phyloP scores from a whole-genome alignment of 1,140 invertebrate species.

The Chymomyza costata region DNA sequence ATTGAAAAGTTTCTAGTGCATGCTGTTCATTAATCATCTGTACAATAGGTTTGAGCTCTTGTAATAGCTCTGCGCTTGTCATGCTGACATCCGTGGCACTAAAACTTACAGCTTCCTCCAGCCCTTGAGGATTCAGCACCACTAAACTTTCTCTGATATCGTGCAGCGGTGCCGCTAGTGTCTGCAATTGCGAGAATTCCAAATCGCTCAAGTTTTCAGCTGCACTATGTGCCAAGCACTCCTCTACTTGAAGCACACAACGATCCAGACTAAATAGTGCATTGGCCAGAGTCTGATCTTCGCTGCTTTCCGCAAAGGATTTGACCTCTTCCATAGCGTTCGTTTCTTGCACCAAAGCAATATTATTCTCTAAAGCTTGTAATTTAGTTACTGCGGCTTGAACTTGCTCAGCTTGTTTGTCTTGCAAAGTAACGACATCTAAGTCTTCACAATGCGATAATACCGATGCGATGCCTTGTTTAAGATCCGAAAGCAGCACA shows the following conservation, averaged over 20 bases:
- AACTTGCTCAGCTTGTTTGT: conserved; percentile 47
- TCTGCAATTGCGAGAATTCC: conserved; percentile 51
- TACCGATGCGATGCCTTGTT: conserved; percentile 56
- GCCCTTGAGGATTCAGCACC: conserved; percentile 21
- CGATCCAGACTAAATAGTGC: conserved; percentile 57
- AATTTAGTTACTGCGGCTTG: conserved; percentile 54
- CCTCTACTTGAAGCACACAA: conserved; percentile 62
- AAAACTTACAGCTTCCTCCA: conserved; percentile 22
- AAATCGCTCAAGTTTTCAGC: conserved; percentile 39
- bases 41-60: conserved; percentile 17
- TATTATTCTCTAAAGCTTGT: conserved; percentile 41
- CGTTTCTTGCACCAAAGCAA: conserved; percentile 52
- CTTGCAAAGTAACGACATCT: conserved; percentile 35
- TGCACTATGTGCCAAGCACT: conserved; percentile 52
- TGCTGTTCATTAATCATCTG: conserved; percentile 26
- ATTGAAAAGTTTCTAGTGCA: conserved; percentile 22
- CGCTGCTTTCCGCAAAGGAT: conserved; percentile 46
- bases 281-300: conserved; percentile 55
- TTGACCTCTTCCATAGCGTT: conserved; percentile 29
- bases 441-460: conserved; percentile 48
- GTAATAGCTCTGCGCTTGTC: conserved; percentile 10
- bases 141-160: conserved; percentile 42
- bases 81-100: neutral
- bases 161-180: conserved; percentile 47
- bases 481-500: conserved; percentile 45